Conservation (phyloP, 2,797 vertebrate genomes). For the Ctenopoma kingsleyae region DNA sequence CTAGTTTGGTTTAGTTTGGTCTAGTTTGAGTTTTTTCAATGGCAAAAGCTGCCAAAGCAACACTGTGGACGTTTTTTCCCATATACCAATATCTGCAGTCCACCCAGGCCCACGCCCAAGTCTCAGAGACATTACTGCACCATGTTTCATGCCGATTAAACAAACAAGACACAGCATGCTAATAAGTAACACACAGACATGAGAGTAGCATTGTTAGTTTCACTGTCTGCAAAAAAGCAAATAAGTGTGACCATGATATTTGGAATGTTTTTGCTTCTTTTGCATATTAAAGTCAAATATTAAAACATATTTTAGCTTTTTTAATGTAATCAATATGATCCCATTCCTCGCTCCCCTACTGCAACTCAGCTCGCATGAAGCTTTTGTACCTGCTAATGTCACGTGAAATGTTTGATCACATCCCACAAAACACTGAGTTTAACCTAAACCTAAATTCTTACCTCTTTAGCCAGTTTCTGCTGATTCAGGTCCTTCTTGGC, state of each 20-base stretch:
- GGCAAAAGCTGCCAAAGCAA: no score
- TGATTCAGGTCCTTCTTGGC: constrained; percentile 68
- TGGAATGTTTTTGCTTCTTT: no score
- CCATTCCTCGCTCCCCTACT: no score
- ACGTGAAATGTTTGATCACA: not conserved
- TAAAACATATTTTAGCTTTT: no score
- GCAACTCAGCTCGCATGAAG: no score
- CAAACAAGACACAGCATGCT: not conserved
- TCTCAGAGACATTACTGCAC: not conserved
- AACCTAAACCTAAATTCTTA: not conserved
- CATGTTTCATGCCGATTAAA: not conserved
- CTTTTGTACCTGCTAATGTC: not conserved
- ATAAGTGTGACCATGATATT: not conserved
- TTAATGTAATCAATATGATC: no score
- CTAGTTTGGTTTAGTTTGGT: no score
- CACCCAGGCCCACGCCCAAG: not conserved
- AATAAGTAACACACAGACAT: not conserved
- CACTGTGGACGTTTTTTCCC: no score
- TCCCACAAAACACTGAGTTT: not conserved
- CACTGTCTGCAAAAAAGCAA: not conserved
- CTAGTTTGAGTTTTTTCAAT: no score
- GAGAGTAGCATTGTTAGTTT: not conserved
- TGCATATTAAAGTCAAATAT: no score
- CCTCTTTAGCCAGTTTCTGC: constrained; percentile 49
- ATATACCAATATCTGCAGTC: no score